Percentiles rank a stretch among this genome's conserved stretches.
Evolutionary conservation across 2,888 invertebrate genomes (phyloP).

Genomic region (Atherix ibis): DNA sequence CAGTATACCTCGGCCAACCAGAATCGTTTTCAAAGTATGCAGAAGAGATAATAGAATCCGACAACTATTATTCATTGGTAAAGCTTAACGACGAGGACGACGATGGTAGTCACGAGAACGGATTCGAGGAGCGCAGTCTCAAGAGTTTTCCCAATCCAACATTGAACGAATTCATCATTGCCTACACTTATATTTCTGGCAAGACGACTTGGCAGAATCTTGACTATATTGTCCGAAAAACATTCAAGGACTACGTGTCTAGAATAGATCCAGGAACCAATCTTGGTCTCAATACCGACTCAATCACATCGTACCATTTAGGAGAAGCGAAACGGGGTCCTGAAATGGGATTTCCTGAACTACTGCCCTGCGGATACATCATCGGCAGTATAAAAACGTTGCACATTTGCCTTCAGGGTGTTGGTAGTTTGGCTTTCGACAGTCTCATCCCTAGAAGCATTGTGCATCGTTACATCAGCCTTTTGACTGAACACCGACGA

Average conservation of each 20-base stretch:
- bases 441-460: conserved; percentile 92
- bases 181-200: conserved; percentile 76
- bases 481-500: conserved; percentile 80
- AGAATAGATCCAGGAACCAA: conserved; percentile 86
- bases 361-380: conserved; percentile 86
- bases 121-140: conserved; percentile 23
- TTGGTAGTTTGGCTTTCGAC: conserved; percentile 81
- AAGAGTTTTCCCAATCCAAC: conserved; percentile 42
- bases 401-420: conserved; percentile 78
- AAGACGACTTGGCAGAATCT: conserved; percentile 92
- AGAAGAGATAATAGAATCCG: conserved; percentile 47
- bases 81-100: conserved; percentile 4
- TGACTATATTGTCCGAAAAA: conserved; percentile 77
- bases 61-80: conserved; percentile 44
- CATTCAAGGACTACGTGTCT: conserved; percentile 87
- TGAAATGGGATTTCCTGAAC: conserved; percentile 69
- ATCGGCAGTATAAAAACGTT: conserved; percentile 74
- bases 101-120: conserved; percentile 12
- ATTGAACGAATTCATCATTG: conserved; percentile 65
- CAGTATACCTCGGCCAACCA: conserved; percentile 72
- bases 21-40: conserved; percentile 57
- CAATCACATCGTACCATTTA: conserved; percentile 83
- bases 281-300: conserved; percentile 68
- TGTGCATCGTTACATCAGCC: conserved; percentile 79
- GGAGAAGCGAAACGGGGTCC: conserved; percentile 75